Conservation (phyloP, 30 jellyfish, hydroid and myxozoan genomes). For the Nemopilema nomurai region DNA sequence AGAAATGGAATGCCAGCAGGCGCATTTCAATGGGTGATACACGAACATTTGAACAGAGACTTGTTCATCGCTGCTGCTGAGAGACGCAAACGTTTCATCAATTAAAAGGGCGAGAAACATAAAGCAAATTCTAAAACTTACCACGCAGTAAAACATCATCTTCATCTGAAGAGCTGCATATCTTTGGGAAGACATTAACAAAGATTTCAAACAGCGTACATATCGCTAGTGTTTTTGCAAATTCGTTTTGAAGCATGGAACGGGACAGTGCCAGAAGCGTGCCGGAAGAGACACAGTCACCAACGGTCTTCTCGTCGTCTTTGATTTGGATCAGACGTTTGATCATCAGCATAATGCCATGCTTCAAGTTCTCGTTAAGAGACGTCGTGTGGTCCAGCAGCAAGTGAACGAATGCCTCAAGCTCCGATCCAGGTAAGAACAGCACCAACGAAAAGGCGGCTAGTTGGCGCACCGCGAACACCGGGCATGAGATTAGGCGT, state of each 20-base stretch:
- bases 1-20: no score
- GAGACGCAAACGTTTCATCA: no score
- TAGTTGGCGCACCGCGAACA: constrained; percentile 34
- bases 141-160: not conserved
- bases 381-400: constrained; percentile 8
- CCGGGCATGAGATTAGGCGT: constrained; percentile 22
- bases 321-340: constrained; percentile 15
- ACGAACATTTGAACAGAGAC: no score
- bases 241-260: not conserved
- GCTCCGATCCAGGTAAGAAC: no score
- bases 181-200: not conserved
- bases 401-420: no score
- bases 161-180: not conserved
- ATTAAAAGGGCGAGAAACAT: no score
- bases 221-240: not conserved
- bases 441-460: constrained; percentile 24
- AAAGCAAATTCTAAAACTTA: not conserved
- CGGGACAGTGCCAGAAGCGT: not conserved
- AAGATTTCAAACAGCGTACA: constrained; percentile 20
- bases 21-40: no score
- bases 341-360: constrained; percentile 30
- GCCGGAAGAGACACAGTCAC: not conserved
- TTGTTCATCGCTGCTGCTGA: no score
- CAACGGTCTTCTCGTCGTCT: constrained; percentile 2
- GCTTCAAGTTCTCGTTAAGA: constrained; percentile 2